Evolutionary conservation across 2,888 invertebrate species (phyloP), one percentile per base, ranked within the genome.

Genomic region (Papilio elwesi): DNA sequence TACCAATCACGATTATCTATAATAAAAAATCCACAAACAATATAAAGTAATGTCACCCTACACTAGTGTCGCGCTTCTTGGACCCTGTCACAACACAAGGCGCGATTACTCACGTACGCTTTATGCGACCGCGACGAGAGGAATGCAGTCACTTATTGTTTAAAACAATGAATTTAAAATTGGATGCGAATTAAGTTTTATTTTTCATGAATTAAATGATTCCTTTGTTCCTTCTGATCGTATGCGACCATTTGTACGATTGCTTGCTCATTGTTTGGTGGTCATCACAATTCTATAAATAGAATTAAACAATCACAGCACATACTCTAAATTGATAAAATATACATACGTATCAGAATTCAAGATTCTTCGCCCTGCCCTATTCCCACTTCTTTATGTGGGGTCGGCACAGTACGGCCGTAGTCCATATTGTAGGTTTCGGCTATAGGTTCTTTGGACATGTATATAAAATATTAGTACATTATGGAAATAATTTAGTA

Each of bases 31-130:
- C n/a, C 15, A 12, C 9, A 51, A 43, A 62, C 9, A 7, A 9
- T 38, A n/a, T 36, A 15, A 55, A 63, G 0, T 26, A 13, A 26
- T 11, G 68, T 49, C 53, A 55, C 67, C 13, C 62, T 57, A 36
- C 77, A 73, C 77, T 77, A 78, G 51, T 43, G 71, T 76, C 75
- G 51, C 71, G 65, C 64, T 81, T 80, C 81, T 81, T 80, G 82
- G 81, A 81, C 80, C 79, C 70, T 75, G 76, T 75, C 76, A 75
- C 71, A 71, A 77, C 74, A 71, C 9, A 75, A 73, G 76, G 73
- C 12, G 74, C 74, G 75, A 79, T 78, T 75, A 76, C 77, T 78
- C 78, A 77, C 77, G 76, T 77, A 74, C 75, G 43, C 63, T 59
- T 74, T 67, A 74, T 69, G 64, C 73, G 71, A 52, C 26, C 49